Conservation (phyloP, 2,888 invertebrate species). For the Leucania comma region DNA sequence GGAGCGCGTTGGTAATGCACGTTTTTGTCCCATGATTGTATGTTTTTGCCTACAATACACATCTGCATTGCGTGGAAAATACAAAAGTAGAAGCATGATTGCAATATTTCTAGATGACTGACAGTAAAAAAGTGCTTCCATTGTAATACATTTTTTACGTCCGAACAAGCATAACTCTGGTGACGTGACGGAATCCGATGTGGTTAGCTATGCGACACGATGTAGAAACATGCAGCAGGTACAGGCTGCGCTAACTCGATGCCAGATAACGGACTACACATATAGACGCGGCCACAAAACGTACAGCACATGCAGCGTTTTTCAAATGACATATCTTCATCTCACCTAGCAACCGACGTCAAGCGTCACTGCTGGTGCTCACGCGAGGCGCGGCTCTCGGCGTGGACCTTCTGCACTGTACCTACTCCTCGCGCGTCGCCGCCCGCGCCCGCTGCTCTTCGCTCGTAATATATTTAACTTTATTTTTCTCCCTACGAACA, state of each 20-base stretch:
- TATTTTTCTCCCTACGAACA: constrained; percentile 27
- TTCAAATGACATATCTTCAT: not conserved
- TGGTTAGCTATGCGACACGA: constrained; percentile 14
- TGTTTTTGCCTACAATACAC: constrained; percentile 41
- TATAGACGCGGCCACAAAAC: not conserved
- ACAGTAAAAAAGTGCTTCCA: constrained; percentile 53
- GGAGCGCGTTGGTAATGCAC: constrained; percentile 47
- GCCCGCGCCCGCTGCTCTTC: constrained; percentile 21
- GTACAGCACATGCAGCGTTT: not conserved
- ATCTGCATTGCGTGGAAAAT: constrained; percentile 56
- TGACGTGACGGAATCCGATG: constrained; percentile 62
- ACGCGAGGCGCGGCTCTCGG: not conserved
- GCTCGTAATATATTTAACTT: constrained; percentile 31
- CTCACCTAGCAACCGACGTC: too few relatives aligned
- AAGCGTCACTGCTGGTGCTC: too few relatives aligned
- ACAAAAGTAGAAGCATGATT: constrained; percentile 47
- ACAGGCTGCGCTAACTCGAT: not conserved
- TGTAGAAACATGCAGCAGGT: constrained; percentile 22
- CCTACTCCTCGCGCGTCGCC: constrained; percentile 7
- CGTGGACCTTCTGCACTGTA: constrained; percentile 21
- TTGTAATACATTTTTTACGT: constrained; percentile 60
- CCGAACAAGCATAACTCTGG: constrained; percentile 46
- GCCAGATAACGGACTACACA: not conserved
- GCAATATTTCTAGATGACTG: constrained; percentile 56
- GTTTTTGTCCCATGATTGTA: constrained; percentile 53